Evolutionary conservation across 2,113 vertebrate genomes (phyloP), one percentile per base, ranked within the genome.

Genomic region (Panthera uncia): DNA sequence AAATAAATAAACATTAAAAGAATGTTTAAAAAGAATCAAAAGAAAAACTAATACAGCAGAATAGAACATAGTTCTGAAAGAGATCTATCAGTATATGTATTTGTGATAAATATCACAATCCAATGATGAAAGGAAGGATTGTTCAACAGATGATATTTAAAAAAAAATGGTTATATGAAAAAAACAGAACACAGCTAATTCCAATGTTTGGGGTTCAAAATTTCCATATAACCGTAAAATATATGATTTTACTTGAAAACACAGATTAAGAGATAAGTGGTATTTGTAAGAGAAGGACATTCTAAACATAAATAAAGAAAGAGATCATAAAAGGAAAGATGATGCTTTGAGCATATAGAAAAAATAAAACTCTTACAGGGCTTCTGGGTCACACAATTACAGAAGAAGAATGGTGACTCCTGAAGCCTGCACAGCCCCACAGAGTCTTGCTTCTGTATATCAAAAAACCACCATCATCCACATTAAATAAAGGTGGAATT

Each of bases 211-310:
- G 36, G n/a, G 48, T 84, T 89, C 55, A 73, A 45, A 78, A n/a
- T 89, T 83, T 93, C 63, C 31, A 48, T 48, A 71, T 74, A 65
- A 79, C n/a, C 7, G 27, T 21, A 85, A 73, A 12, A 73, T 66
- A 55, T 21, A 94, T 7, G 57, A 68, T 87, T 94, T 73, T 73
- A 93, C 29, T 86, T 81, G 41, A 93, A 93, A 93, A 81, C 38
- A 11, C 38, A 73, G 73, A 50, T 74, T 48, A 73, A 80, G 48
- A 92, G 61, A 33, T 52, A 82, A 68, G 23, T 50, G 12, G 45
- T 65, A 55, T 89, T 96, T 55, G 68, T 36, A 73, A 73, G 74
- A 87, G 68, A 93, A 68, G 31, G 33, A 66, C 21, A 38, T 41
- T 74, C 57, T 82, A 65, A 86, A 63, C 48, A 82, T 78, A 79